Conservation (phyloP, 1,140 invertebrate genomes). For the Paramacrobiotus metropolitanus region DNA sequence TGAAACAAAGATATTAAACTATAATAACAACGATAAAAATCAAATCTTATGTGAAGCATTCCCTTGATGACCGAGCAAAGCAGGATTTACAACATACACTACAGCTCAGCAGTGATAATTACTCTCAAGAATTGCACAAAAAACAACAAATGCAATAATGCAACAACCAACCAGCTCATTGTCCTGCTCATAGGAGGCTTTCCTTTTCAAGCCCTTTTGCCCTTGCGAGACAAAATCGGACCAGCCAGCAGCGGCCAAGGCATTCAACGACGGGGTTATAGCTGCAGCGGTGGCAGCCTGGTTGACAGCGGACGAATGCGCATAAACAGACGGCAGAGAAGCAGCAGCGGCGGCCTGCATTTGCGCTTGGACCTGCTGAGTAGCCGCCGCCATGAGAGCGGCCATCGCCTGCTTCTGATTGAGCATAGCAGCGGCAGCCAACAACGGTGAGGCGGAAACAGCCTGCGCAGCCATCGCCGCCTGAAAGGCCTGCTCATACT, state of each 20-base stretch:
- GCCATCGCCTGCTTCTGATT: not conserved
- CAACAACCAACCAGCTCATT: not conserved
- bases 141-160: no score
- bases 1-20: no score
- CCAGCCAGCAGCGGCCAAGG: not conserved
- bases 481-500: no score
- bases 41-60: no score
- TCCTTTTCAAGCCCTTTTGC: not conserved
- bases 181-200: conserved; percentile 1
- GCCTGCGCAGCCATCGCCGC: not conserved
- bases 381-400: not conserved
- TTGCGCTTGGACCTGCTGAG: not conserved
- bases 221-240: no score
- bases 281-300: not conserved
- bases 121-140: no score
- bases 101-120: no score
- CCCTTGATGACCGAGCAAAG: no score
- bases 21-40: no score
- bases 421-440: conserved; percentile 1
- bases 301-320: not conserved
- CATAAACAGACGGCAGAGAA: not conserved
- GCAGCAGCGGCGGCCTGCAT: not conserved
- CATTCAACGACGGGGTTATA: not conserved
- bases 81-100: no score
- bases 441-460: not conserved